Evolutionary conservation across 2,888 invertebrate genomes (phyloP).

Genomic region (Drosophila limbata): DNA sequence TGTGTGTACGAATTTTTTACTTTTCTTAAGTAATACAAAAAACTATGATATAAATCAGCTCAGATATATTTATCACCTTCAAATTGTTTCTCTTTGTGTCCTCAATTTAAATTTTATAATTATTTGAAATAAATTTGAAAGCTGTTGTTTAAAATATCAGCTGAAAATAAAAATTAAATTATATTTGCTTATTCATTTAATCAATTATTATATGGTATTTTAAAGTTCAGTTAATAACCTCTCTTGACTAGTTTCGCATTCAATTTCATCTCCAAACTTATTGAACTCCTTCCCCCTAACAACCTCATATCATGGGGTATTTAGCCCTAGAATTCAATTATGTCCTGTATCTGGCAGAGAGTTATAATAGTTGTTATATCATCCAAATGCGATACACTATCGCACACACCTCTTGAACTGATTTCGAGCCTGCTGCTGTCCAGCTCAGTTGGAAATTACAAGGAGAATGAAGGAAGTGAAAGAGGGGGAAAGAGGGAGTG

Average conservation of each 20-base stretch:
- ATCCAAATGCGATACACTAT: conserved; percentile 30
- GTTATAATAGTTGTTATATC: conserved; percentile 39
- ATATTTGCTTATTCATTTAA: neutral
- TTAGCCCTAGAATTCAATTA: conserved; percentile 53
- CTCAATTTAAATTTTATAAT: too few relatives aligned
- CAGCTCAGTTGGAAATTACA: neutral
- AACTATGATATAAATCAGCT: neutral
- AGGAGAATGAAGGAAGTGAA: neutral
- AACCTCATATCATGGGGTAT: conserved; percentile 1
- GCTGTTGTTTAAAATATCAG: neutral
- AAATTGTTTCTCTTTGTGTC: neutral
- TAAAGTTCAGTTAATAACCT: too few relatives aligned
- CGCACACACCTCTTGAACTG: conserved; percentile 21
- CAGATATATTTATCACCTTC: neutral
- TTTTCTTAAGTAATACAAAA: neutral
- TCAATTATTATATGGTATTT: too few relatives aligned
- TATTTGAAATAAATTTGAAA: neutral
- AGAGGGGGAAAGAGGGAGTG: neutral
- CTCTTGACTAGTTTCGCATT: neutral
- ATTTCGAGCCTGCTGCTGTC: neutral
- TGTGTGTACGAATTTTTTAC: neutral
- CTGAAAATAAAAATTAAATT: neutral
- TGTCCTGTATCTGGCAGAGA: conserved; percentile 25
- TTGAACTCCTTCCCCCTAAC: neutral
- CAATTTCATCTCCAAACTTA: neutral